Conservation (phyloP, 1,140 invertebrate species). For the Lepidurus packardi region DNA sequence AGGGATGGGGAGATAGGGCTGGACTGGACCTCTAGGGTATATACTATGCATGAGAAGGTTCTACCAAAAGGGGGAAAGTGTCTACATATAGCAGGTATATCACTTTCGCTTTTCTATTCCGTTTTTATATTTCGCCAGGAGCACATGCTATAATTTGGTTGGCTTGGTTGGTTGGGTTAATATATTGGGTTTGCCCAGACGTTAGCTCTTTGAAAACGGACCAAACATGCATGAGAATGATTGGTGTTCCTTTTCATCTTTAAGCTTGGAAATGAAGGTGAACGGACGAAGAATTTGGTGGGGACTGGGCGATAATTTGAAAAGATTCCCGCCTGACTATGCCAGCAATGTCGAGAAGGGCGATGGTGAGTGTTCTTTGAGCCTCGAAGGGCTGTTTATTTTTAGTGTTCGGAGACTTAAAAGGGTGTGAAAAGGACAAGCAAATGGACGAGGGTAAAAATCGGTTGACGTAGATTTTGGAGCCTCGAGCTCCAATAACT, state of each 20-base stretch:
- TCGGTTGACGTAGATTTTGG: background rate
- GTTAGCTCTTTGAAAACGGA: background rate
- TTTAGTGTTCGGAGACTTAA: background rate
- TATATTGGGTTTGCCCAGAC: background rate
- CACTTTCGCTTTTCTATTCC: background rate
- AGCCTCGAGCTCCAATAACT: background rate
- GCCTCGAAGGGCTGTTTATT: background rate
- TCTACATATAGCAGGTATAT: background rate
- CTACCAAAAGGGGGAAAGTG: background rate
- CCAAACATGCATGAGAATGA: background rate
- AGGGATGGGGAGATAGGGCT: too few relatives aligned
- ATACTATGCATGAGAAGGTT: background rate
- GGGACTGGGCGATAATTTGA: too few relatives aligned
- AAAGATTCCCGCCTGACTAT: too few relatives aligned
- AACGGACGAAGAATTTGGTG: background rate
- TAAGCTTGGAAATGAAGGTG: conserved; percentile 17
- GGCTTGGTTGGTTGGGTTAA: background rate
- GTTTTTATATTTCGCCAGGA: background rate
- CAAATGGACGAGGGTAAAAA: background rate
- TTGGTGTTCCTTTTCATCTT: background rate
- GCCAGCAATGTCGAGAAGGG: too few relatives aligned
- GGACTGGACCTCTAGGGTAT: background rate
- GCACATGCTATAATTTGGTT: background rate
- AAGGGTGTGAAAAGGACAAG: background rate
- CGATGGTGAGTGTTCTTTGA: too few relatives aligned